A percentile compares a stretch with the other conserved stretches of the same genome.
Conservation (phyloP, 2,888 invertebrate species). For the Drosophila maculinotata region DNA sequence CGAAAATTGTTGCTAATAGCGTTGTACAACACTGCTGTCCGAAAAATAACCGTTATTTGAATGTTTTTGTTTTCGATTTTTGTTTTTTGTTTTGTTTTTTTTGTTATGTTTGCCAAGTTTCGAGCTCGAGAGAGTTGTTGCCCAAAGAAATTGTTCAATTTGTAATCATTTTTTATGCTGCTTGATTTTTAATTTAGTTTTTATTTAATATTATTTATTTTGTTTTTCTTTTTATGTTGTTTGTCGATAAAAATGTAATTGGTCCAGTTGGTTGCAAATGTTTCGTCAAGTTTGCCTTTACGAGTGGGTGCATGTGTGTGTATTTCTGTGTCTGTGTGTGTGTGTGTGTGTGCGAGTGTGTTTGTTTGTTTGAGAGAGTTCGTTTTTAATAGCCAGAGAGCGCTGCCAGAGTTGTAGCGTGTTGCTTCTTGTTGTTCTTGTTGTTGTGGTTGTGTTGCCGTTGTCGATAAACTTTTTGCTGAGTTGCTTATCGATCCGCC, state of each 20-base stretch:
- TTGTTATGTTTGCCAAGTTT: conserved; percentile 26
- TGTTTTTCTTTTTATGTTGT: conserved; percentile 23
- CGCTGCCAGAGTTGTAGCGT: conserved; percentile 77
- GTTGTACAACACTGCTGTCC: conserved; percentile 65
- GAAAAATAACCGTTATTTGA: conserved; percentile 45
- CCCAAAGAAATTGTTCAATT: conserved; percentile 59
- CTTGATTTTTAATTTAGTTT: conserved; percentile 8
- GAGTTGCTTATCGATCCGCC: conserved; percentile 65
- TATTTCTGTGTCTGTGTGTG: conserved; percentile 24
- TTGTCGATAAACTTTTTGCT: conserved; percentile 46
- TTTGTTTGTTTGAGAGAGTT: conserved; percentile 40
- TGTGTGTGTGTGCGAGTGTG: conserved; percentile 17
- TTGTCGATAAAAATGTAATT: conserved; percentile 70
- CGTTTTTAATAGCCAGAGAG: conserved; percentile 63
- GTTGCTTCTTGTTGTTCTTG: conserved; percentile 52
- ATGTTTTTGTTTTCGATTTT: conserved; percentile 10
- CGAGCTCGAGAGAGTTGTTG: conserved; percentile 37
- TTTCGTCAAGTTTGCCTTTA: conserved; percentile 53
- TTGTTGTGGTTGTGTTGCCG: conserved; percentile 18
- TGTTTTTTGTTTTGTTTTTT: conserved; percentile 23
- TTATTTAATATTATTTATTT: conserved; percentile 22
- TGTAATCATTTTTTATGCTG: conserved; percentile 35
- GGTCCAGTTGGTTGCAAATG: conserved; percentile 72
- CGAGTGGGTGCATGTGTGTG: conserved; percentile 22
- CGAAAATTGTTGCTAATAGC: conserved; percentile 50